A percentile compares a stretch with the other conserved stretches of the same genome.
phyloP scores from a whole-genome alignment of 2,888 invertebrate species.

The Xestia xanthographa region DNA sequence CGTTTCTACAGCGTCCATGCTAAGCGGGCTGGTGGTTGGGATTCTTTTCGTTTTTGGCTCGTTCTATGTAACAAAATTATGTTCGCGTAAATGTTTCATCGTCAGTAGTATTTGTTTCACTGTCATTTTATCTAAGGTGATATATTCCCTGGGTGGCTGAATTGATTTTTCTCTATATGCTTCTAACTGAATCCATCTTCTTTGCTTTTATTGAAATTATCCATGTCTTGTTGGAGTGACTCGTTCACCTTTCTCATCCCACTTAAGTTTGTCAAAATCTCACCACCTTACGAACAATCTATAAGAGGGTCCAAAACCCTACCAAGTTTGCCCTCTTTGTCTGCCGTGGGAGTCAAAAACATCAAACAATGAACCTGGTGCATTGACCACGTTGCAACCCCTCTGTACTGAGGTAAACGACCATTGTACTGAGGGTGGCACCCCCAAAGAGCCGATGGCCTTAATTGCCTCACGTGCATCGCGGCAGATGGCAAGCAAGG shows the following conservation, averaged over 20 bases:
- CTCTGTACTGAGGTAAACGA: slow-evolving; percentile 86
- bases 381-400: slow-evolving; percentile 85
- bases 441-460: slow-evolving; percentile 82
- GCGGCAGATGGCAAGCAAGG: slow-evolving; percentile 89
- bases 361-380: slow-evolving; percentile 72
- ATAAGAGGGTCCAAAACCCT: slow-evolving; percentile 31
- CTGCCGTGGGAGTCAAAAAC: slow-evolving; percentile 73
- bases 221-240: too few species aligned
- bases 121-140: too few species aligned
- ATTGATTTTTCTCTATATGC: too few species aligned
- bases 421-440: slow-evolving; percentile 87
- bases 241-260: neutral
- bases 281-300: slow-evolving; percentile 17
- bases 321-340: slow-evolving; percentile 61
- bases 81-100: too few species aligned
- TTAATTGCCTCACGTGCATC: slow-evolving; percentile 89
- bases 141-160: too few species aligned
- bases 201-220: too few species aligned
- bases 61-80: too few species aligned
- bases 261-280: slow-evolving; percentile 3
- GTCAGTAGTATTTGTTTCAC: too few species aligned
- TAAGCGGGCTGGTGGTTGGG: too few species aligned
- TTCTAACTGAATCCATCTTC: too few species aligned
- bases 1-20: too few species aligned
- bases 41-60: too few species aligned